phyloP scores from a whole-genome alignment of 2,888 invertebrate genomes.

The Drosophila borborema region DNA sequence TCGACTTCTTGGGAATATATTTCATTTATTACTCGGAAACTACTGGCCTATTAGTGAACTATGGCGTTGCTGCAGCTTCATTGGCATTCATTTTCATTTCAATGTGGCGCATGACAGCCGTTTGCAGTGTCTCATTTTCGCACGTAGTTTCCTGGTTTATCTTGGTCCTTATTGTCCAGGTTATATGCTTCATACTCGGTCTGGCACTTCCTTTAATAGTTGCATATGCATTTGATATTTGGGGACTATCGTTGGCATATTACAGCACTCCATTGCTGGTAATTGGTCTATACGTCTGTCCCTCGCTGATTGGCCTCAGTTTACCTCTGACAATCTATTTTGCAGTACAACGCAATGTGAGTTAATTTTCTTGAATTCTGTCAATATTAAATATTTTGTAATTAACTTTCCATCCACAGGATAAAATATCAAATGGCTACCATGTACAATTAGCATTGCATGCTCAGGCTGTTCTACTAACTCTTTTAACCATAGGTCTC shows the following conservation, averaged over 20 bases:
- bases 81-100: slow-evolving; percentile 76
- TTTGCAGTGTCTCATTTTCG: slow-evolving; percentile 33
- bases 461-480: slow-evolving; percentile 76
- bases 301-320: slow-evolving; percentile 79
- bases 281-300: slow-evolving; percentile 82
- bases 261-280: slow-evolving; percentile 86
- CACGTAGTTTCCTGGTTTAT: slow-evolving; percentile 61
- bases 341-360: slow-evolving; percentile 71
- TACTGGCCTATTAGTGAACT: slow-evolving; percentile 83
- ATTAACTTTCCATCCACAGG: slow-evolving; percentile 45
- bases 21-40: slow-evolving; percentile 88
- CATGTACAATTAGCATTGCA: slow-evolving; percentile 80
- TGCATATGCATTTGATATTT: slow-evolving; percentile 82
- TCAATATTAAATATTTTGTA: not conserved
- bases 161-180: slow-evolving; percentile 34
- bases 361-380: slow-evolving; percentile 1
- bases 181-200: slow-evolving; percentile 75
- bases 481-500: slow-evolving; percentile 59
- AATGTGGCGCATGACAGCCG: slow-evolving; percentile 69
- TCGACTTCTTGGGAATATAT: slow-evolving; percentile 89
- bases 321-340: slow-evolving; percentile 76
- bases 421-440: slow-evolving; percentile 66
- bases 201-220: slow-evolving; percentile 79
- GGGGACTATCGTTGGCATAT: slow-evolving; percentile 86
- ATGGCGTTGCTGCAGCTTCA: slow-evolving; percentile 78